Evolutionary conservation across 1,140 invertebrate species (phyloP).

Genomic region (Amphibalanus amphitrite): DNA sequence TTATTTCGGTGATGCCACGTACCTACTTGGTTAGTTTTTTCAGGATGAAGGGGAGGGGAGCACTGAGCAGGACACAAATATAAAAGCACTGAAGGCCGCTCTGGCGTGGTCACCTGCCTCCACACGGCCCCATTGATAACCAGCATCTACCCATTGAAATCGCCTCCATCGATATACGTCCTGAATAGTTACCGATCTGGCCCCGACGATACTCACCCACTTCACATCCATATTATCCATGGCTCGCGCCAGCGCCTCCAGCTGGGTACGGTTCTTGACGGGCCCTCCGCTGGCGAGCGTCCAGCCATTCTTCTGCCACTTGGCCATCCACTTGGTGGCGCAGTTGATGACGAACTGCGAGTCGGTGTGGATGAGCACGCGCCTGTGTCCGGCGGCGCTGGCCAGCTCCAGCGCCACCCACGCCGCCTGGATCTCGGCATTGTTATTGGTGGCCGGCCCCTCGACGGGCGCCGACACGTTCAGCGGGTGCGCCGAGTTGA

Average conservation of each 20-base stretch:
- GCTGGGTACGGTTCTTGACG: slow-evolving; percentile 72
- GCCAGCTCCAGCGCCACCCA: slow-evolving; percentile 59
- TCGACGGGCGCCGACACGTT: slow-evolving; percentile 64
- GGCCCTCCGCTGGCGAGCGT: slow-evolving; percentile 42
- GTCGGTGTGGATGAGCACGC: slow-evolving; percentile 70
- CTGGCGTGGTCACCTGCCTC: neutral
- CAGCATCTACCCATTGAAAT: neutral
- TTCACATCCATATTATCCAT: slow-evolving; percentile 41
- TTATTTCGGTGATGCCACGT: no score
- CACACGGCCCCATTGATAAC: neutral
- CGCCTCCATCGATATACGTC: no score
- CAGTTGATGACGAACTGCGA: slow-evolving; percentile 84
- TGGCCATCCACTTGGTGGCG: slow-evolving; percentile 65
- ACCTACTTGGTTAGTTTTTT: no score
- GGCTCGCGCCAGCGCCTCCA: slow-evolving; percentile 51
- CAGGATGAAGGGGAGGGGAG: neutral
- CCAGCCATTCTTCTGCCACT: slow-evolving; percentile 79
- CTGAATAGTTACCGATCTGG: no score
- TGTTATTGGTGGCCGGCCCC: slow-evolving; percentile 80
- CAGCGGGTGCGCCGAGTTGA: slow-evolving; percentile 57
- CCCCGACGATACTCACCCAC: slow-evolving; percentile 40
- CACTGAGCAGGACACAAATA: neutral
- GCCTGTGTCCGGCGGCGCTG: slow-evolving; percentile 38
- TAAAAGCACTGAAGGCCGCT: neutral
- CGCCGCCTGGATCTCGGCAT: slow-evolving; percentile 91